phyloP scores from a whole-genome alignment of 2,113 vertebrate genomes.

The Chloebia gouldiae region DNA sequence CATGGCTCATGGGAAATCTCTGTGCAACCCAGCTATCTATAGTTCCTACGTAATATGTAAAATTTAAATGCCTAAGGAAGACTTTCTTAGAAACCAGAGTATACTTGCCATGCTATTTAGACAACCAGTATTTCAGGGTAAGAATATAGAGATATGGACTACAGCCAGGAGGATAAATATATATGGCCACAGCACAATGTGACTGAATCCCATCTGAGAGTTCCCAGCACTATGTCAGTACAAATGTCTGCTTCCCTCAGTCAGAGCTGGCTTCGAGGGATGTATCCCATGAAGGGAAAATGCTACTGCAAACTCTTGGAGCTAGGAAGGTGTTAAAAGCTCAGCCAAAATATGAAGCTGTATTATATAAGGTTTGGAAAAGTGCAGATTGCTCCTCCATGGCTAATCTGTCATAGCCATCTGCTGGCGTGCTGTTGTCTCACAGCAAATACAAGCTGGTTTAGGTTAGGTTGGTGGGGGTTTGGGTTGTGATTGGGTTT shows the following conservation, averaged over 20 bases:
- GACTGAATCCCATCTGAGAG: neutral
- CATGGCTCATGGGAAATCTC: neutral
- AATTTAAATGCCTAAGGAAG: neutral
- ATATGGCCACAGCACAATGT: neutral
- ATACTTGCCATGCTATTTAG: neutral
- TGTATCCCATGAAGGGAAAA: neutral
- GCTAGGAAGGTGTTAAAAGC: slow-evolving; percentile 17
- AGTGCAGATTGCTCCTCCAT: neutral
- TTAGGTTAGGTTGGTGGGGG: neutral
- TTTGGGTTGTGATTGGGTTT: neutral
- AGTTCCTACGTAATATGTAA: neutral
- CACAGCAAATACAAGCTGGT: neutral
- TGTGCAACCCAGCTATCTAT: neutral
- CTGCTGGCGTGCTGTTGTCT: slow-evolving; percentile 22
- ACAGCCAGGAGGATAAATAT: neutral
- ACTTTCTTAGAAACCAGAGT: neutral
- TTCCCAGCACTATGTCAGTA: neutral
- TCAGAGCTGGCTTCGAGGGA: neutral
- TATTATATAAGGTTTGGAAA: neutral
- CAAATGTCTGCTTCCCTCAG: neutral
- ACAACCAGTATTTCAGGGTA: neutral
- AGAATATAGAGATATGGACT: neutral
- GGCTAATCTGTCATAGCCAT: slow-evolving; percentile 30
- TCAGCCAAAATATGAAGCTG: neutral
- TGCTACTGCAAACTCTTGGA: neutral